Evolutionary conservation across 1,140 invertebrate species (phyloP), one percentile per base, ranked within the genome.

Genomic region (Cyclina sinensis): DNA sequence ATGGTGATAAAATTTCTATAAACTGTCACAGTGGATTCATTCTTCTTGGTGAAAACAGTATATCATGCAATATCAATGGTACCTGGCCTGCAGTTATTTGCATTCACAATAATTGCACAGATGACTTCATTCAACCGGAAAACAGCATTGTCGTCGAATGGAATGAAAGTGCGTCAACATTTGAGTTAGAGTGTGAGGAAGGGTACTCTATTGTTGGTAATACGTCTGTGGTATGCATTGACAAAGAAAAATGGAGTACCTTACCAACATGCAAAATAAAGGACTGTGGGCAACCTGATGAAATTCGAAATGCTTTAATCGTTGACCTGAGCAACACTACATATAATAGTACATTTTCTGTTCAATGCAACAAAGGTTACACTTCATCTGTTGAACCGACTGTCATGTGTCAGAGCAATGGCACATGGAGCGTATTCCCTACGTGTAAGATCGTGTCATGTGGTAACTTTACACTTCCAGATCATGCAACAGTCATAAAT

Each of bases 271-370:
- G 80, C 24, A 30, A 62, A 27, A 18, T 24, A 21, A 37, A 62
- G 5, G 80, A 82, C 37, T 82, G 80, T 82, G 80, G 59, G 7
- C n/a, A 43, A 46, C 39, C 39, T 4, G n/a, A 35, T 3, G 16
- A 78, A 14, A 78, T 54, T 4, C 5, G 4, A 1, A 78, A 78
- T 78, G 32, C 43, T 54, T 16, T 18, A 18, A 0, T 54, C 4
- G n/a, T 54, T 12, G 43, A 3, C 5, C 4, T 51, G 14, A 57
- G 21, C 24, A 57, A 48, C 5, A 78, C 74, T 30, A 78, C 12
- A 5, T 78, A 30, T 30, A 51, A 51, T 7, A 51, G 21, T 24
- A 27, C 43, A 12, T 48, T 57, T 57, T 57, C 54, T 57, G 30
- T 51, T 7, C 5, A 54, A 57, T 27, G 54, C 18, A 57, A 57